Conservation (phyloP, 2,888 invertebrate genomes). For the Synergus laeviventris region DNA sequence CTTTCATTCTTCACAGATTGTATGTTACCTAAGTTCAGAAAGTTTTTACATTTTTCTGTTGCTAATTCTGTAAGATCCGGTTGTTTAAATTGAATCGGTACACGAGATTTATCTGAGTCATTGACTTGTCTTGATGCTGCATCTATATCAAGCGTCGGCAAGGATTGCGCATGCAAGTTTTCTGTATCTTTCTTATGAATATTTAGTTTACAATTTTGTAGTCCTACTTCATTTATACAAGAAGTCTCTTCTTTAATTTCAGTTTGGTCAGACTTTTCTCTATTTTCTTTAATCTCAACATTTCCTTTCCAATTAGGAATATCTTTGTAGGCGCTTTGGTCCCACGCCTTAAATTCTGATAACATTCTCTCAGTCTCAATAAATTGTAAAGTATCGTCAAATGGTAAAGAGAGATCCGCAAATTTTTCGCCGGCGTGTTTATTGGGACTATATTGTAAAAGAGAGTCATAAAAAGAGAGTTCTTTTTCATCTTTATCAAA, state of each 20-base stretch:
- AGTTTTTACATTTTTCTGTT: constrained; percentile 48
- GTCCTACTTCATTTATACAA: constrained; percentile 40
- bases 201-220: constrained; percentile 9
- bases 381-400: constrained; percentile 59
- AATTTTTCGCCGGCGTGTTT: constrained; percentile 50
- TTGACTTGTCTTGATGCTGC: constrained; percentile 34
- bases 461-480: constrained; percentile 28
- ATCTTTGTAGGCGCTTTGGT: constrained; percentile 49
- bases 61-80: constrained; percentile 45
- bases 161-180: constrained; percentile 1
- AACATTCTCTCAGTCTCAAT: constrained; percentile 63
- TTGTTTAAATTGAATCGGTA: constrained; percentile 38
- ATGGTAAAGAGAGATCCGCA: constrained; percentile 60
- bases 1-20: constrained; percentile 45
- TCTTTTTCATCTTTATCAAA: constrained; percentile 14
- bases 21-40: constrained; percentile 47
- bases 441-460: constrained; percentile 45
- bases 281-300: constrained; percentile 40
- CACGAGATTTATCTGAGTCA: constrained; percentile 46
- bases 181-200: background rate
- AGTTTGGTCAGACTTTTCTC: constrained; percentile 33
- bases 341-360: constrained; percentile 64
- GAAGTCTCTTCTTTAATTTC: constrained; percentile 40
- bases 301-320: constrained; percentile 17
- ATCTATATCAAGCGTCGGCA: constrained; percentile 13